Evolutionary conservation across 2,888 invertebrate genomes (phyloP), one percentile per base, ranked within the genome.

Genomic region (Boloria euphrosyne): DNA sequence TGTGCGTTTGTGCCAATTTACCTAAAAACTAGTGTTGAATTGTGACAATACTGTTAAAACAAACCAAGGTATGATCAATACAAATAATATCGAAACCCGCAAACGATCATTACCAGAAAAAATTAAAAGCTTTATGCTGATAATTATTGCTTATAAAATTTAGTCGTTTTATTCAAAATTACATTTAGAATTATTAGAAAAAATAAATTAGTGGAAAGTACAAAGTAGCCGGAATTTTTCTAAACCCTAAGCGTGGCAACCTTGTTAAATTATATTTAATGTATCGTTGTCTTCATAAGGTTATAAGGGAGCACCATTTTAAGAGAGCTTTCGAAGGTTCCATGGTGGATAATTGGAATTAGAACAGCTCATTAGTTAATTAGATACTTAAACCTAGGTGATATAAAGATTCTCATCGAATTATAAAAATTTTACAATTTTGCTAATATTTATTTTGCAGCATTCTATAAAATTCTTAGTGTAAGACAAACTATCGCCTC

Each of bases 181-280:
- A 31, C 31, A 31, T 31, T 31, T 38, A 17, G 10, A 13, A 13
- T 7, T 50, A 13, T 49, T 49, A 38, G 16, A 3, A 13, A 38
- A 43, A n/a, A 2, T 3, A 17, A 14, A 55, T 43, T n/a, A 22
- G n/a, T 16, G 44, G 22, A 44, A 57, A 22, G 13, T 17, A 13
- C 31, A 7, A 16, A 53, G n/a, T 38, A 17, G 13, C 14, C 31
- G 31, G 2, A 10, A 10, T 38, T 38, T 38, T 18, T 27, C 22
- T 46, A 46, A 22, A 27, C 46, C 46, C 57, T 46, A 57, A 57
- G 22, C 44, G 44, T 16, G 57, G 46, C 57, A 22, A 46, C 57
- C 57, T 57, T 57, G n/a, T 22, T 38, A 10, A 38, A 38, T 38
- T 38, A 7, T 78, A 67, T 80, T 62, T 62, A 67, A 57, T 57